A percentile compares a stretch with the other conserved stretches of the same genome.
Evolutionary conservation across 2,113 vertebrate species (phyloP).

Genomic region (Eulemur rufifrons): DNA sequence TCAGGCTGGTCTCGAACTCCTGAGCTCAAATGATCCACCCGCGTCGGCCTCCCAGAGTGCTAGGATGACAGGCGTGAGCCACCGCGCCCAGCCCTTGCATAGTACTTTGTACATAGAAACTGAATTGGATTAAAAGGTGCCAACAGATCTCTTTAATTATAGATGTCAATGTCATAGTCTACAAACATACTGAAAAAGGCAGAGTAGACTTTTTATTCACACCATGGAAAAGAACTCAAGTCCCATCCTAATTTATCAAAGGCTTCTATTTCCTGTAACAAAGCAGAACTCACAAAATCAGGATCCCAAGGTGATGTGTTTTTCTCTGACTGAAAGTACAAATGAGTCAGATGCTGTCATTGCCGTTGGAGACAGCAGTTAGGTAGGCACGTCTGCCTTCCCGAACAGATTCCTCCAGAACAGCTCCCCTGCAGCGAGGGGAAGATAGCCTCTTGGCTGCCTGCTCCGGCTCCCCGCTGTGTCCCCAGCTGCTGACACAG

Average conservation of each 20-base stretch:
- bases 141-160: not conserved
- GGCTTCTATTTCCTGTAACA: not conserved
- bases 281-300: not conserved
- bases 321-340: not conserved
- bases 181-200: not conserved
- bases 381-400: rapidly evolving
- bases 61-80: too few species aligned
- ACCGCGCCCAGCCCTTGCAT: not conserved
- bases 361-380: not conserved
- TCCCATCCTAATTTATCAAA: not conserved
- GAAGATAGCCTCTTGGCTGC: not conserved
- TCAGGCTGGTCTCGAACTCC: too few species aligned
- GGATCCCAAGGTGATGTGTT: not conserved
- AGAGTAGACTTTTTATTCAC: not conserved
- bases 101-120: not conserved
- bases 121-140: not conserved
- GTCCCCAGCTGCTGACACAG: not conserved
- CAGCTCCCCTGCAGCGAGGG: not conserved
- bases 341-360: not conserved
- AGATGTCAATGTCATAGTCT: not conserved
- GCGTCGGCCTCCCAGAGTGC: too few species aligned
- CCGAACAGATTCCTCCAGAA: not conserved
- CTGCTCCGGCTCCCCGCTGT: not conserved
- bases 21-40: too few species aligned
- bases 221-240: not conserved